Evolutionary conservation across 2,888 invertebrate genomes (phyloP).

Genomic region (Crematogaster levior): DNA sequence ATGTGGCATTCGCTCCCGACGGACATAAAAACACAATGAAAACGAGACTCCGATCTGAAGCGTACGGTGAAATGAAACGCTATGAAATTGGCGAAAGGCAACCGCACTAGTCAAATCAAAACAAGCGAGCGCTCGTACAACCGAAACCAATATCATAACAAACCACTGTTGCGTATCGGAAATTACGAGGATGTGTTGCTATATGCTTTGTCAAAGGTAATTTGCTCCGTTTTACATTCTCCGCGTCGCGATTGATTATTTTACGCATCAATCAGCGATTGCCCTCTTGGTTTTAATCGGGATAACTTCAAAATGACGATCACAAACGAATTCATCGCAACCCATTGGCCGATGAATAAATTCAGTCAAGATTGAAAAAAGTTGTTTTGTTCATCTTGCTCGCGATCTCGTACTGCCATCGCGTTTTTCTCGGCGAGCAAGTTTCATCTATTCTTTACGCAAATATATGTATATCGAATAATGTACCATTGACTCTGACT

Average conservation of each 20-base stretch:
- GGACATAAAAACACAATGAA: not conserved
- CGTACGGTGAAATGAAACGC: not conserved
- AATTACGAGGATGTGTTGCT: not conserved
- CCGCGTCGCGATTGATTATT: not conserved
- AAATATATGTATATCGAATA: not conserved
- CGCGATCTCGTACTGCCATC: not conserved
- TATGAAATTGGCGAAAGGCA: not conserved
- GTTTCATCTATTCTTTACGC: too few species aligned
- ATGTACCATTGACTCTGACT: not conserved
- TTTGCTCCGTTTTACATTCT: constrained; percentile 5
- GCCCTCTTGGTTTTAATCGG: not conserved
- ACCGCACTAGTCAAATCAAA: not conserved
- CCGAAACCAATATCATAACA: constrained; percentile 17
- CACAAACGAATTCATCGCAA: not conserved
- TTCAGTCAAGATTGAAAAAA: not conserved
- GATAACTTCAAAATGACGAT: not conserved
- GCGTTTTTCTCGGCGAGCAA: not conserved
- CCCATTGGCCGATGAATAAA: not conserved
- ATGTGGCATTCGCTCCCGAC: not conserved
- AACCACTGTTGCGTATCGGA: not conserved
- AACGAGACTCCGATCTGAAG: not conserved
- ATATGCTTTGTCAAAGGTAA: not conserved
- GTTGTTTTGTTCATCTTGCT: not conserved
- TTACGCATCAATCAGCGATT: not conserved
- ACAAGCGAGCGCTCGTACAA: not conserved